Evolutionary conservation across 2,888 invertebrate genomes (phyloP), one percentile per base, ranked within the genome.

Genomic region (Plebejus anna): DNA sequence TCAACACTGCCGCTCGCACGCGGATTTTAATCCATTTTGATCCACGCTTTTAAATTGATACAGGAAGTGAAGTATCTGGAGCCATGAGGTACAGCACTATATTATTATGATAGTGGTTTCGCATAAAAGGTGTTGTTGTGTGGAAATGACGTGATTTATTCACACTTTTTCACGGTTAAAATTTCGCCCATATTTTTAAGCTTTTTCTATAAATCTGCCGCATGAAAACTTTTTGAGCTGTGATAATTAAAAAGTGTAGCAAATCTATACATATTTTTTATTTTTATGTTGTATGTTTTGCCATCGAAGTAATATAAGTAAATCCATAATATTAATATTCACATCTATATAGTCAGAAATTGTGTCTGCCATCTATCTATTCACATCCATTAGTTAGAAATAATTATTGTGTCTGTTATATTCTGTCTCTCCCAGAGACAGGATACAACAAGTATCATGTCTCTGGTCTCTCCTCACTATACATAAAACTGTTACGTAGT

Each of bases 11-110:
- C 55, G 51, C 73, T 73, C 73, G 73, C 32, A 73, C 51, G 73
- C 72, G 73, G 73, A 55, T 73, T 73, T 47, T 76, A 76, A 76
- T 76, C 76, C 76, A 72, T 71, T 76, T 72, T 76, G 76, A 76
- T 76, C 76, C 59, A 57, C 72, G 76, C 57, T 72, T 72, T 76
- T 72, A 72, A 76, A 59, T 76, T 72, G 72, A 72, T 72, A 76
- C 55, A 51, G 73, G 76, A 76, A 42, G 71, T 28, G 71, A 42
- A 76, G 76, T 72, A 72, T 76, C 22, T 61, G 76, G 32, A 36
- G 73, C 73, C 6, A 73, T 73, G 73, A 36, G 51, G 32, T 51
- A 32, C 28, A 55, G 73, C 4, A 51, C 28, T 73, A 73, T 73
- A 55, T 28, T 73, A 55, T 28, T 55, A 55, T 55, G 73, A 16